Evolutionary conservation across 2,113 vertebrate genomes (phyloP).

Genomic region (Willisornis vidua): DNA sequence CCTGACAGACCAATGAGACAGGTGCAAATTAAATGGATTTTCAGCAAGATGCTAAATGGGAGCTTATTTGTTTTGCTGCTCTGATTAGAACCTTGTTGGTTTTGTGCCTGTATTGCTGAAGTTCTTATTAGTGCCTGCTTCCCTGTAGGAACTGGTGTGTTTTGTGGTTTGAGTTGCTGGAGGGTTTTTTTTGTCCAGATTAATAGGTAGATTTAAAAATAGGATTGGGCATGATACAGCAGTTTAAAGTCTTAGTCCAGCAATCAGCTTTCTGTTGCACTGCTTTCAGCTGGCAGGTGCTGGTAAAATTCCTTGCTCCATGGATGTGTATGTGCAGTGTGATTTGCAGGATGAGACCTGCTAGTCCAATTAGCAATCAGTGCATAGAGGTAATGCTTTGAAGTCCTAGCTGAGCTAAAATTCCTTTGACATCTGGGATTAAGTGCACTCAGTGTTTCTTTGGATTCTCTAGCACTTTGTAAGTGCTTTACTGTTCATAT

Average conservation of each 20-base stretch:
- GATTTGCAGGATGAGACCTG: neutral
- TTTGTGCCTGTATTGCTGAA: neutral
- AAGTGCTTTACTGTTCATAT: neutral
- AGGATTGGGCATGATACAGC: neutral
- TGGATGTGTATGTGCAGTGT: neutral
- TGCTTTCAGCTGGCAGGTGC: neutral
- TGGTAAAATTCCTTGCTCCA: neutral
- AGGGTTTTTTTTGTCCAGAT: neutral
- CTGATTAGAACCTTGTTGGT: accelerated
- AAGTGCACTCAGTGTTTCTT: neutral
- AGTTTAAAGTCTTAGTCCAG: neutral
- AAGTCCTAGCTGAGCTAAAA: neutral
- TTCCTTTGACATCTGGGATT: neutral
- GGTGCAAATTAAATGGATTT: neutral
- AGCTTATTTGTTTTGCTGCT: neutral
- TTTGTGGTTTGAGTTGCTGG: neutral
- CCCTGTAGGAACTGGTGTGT: neutral
- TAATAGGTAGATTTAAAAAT: neutral
- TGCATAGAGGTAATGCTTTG: neutral
- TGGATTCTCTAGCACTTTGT: neutral
- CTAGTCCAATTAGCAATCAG: neutral
- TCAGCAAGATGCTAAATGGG: neutral
- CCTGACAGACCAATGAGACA: neutral
- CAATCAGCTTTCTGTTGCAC: neutral
- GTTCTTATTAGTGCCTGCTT: neutral